Base-by-base conservation (phyloP, 2,888 invertebrate genomes). In the Helobdella robusta region DNA sequence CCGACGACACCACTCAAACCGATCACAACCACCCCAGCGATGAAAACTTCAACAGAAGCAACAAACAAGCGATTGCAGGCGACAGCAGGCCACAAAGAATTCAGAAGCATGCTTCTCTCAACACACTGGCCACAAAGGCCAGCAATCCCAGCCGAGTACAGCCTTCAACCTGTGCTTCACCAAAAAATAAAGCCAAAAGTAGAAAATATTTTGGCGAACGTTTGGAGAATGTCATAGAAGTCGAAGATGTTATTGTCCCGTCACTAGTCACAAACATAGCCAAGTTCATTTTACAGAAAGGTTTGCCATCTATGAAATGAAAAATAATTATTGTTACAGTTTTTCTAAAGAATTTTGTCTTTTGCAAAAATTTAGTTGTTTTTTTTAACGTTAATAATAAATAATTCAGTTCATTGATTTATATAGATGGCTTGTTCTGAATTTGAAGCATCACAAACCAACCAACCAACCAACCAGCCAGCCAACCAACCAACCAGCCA, bases 251-350 rank as follows among this genome's bases (percentile, higher is more conserved):
- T 15, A 62, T n/a, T n/a, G 35, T 62, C 0, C 62, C 62, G 5
- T 28, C 11, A 5, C 62, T 62, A 11, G 62, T 62, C 6, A 50
- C 50, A 30, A n/a, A 40, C 8, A 30, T 32, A 11, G 25, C 44
- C 48, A 30, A 62, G 34, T 30, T 62, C 50, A 62, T 62, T 28
- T 46, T 11, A 32, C 18, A 62, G 8, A 28, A 62, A 46, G 62
- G 62, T 62, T 30, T 20, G n/a, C 8, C 30, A n/a, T 56, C 1
- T n/a, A 15, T 40, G 11, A 15, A 15, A 40, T 40, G n/a, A 40
- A 40, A 40, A 40, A 40, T 15, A 40, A 15, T 40, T 34, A 18
- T 36, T 5, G 28, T 15, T 28, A 25, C n/a, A 18, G 11, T 46
- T 50, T 23, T 40, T 44, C 46, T 44, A n/a, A 40, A 35, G 5